Percentiles rank a stretch among this genome's conserved stretches.
These are phyloP conservation scores for Leucoma salicis DNA, from an alignment of 2,888 invertebrate genomes.

Conservation along the genomic window DNA sequence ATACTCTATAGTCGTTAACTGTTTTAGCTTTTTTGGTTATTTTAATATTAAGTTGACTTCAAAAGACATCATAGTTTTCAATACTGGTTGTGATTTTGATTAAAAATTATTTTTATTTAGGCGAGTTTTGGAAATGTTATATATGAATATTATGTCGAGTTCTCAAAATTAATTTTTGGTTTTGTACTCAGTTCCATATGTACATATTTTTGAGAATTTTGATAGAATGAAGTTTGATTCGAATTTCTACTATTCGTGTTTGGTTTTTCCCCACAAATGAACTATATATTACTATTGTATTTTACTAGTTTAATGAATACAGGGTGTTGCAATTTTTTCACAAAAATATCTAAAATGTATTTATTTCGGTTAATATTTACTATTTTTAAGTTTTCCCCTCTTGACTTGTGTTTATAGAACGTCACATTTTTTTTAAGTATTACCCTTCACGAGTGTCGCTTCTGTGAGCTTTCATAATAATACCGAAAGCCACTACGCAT, in stretches of 20 bases:
- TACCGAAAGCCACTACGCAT: conserved; percentile 58
- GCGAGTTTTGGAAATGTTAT: not conserved
- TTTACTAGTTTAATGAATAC: conserved; percentile 2
- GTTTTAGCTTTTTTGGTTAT: no score
- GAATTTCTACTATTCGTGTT: not conserved
- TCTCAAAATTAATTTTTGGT: not conserved
- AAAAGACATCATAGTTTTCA: conserved; percentile 8
- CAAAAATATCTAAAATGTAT: conserved; percentile 1
- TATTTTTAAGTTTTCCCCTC: not conserved
- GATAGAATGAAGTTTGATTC: not conserved
- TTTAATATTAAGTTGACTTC: not conserved
- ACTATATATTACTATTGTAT: not conserved
- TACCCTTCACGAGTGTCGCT: conserved; percentile 51
- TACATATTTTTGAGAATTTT: not conserved
- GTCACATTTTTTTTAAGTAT: not conserved
- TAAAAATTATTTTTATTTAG: not conserved
- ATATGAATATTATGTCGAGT: not conserved
- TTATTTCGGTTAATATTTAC: not conserved
- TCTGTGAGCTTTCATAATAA: conserved; percentile 57
- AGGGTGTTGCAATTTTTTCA: conserved; percentile 15
- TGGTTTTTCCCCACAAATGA: not conserved
- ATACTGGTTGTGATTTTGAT: conserved; percentile 11
- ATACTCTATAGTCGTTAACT: no score
- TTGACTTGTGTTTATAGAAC: not conserved
- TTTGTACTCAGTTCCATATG: no score